A percentile compares a stretch with the other conserved stretches of the same genome.
These are phyloP conservation scores for Arbacia lixula DNA, from an alignment of 53 echinoderm and acorn worm species.

Conservation along the genomic window DNA sequence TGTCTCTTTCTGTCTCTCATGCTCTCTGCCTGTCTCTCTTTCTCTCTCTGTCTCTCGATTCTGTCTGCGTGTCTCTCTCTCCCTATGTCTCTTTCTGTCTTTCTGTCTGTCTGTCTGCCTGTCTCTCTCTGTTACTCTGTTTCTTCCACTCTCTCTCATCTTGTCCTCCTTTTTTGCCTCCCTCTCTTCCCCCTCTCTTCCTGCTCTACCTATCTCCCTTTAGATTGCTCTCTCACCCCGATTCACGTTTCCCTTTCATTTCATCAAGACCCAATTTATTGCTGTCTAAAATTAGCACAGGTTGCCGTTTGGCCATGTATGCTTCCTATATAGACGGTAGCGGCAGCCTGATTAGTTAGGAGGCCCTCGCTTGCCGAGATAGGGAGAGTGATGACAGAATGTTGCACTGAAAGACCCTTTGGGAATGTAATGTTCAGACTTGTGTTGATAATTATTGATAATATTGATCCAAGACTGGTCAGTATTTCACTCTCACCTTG, in stretches of 20 bases:
- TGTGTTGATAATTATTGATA: too few relatives aligned
- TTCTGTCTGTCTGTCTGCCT: neutral
- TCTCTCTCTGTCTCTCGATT: neutral
- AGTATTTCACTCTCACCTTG: too few relatives aligned
- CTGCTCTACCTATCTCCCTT: neutral
- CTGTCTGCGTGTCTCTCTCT: neutral
- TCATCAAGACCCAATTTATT: constrained; percentile 55
- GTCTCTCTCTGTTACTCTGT: neutral
- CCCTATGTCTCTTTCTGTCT: neutral
- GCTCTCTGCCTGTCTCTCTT: neutral
- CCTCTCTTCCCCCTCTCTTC: neutral
- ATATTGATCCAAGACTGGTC: too few relatives aligned
- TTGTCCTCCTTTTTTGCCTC: neutral
- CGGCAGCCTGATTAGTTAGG: constrained; percentile 47
- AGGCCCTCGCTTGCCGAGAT: constrained; percentile 47
- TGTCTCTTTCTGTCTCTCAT: neutral
- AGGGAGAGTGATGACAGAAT: constrained; percentile 19
- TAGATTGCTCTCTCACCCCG: too few relatives aligned
- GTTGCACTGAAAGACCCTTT: neutral
- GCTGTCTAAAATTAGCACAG: constrained; percentile 46
- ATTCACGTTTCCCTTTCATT: too few relatives aligned
- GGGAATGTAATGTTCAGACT: neutral
- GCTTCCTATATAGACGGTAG: constrained; percentile 30
- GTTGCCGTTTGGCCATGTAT: constrained; percentile 26
- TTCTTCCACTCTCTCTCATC: constrained; percentile 3